Evolutionary conservation across 30 jellyfish, hydroid and myxozoan species (phyloP), one percentile per base, ranked within the genome.

Genomic region (Aurelia coerulea): DNA sequence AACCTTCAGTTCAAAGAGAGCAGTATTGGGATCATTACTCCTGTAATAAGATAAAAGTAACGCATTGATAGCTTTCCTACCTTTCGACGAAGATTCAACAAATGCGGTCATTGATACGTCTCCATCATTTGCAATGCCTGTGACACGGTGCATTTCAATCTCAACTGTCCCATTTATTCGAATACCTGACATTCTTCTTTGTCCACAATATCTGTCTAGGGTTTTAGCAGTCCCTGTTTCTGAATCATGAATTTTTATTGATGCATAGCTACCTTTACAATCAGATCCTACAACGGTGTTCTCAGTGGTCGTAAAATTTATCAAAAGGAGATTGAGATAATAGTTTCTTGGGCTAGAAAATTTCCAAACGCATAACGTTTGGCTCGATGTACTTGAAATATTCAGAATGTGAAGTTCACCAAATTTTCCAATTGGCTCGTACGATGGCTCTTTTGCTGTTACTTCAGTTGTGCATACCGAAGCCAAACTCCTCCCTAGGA

Each of bases 1-100:
- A 23, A 23, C 29, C 29, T 23, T 23, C 29, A 23, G 29, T 23
- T 23, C 29, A 23, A 23, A 23, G 29, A 23, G 29, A 23, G 29
- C 29, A 23, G 29, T 23, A 23, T 23, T 23, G 29, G 29, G 29
- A 23, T 23, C 29, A 23, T 23, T 23, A 23, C 0, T 23, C 29
- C 29, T 23, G 29, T 23, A 23, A 23, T 23, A 23, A 23, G 29
- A 23, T 23, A 18, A 32, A 66, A 4, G 41, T 2, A 15, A 66
- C 23, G 16, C 49, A 66, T n/a, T 5, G 49, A 32, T 4, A 18
- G 19, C 4, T 23, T 7, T 13, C 84, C 14, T 35, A 79, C 89
- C 42, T 79, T 49, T 65, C 11, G 89, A 31, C 19, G 89, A 60
- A 19, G 89, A 74, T 65, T 79, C 89, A 1, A 79, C 41, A n/a